Evolutionary conservation across 2,888 invertebrate species (phyloP), one percentile per base, ranked within the genome.

Genomic region (Norana najaformis): DNA sequence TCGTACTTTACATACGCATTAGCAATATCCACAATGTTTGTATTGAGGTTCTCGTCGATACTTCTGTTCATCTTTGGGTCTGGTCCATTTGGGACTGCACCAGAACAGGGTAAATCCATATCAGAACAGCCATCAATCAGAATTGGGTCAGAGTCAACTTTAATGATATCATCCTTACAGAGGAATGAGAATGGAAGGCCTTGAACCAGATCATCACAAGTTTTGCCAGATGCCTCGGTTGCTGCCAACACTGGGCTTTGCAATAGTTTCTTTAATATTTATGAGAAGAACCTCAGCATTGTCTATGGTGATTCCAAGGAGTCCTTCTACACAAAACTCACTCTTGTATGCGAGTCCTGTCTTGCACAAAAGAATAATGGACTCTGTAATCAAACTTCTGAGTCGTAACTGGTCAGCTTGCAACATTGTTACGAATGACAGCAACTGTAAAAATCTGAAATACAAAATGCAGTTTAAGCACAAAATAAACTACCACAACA

Each of bases 231-330:
- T 30, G 53, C 30, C 23, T 89, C 89, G 20, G 34, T 69, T 0
- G 69, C 20, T 6, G n/a, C 13, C 69, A 69, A 8, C 85, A 85
- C 20, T 35, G 85, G 18, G 89, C 47, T 34, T n/a, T 30, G 83
- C 30, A 20, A 92, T 88, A 16, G 90, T 91, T 85, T 92, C 91
- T 39, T 91, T 91, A 89, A 92, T 92, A 89, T 92, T 92, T n/a
- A 92, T 89, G 30, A 92, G 90, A 53, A 92, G 90, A 35, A 92
- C 89, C 37, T 91, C 92, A 82, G 92, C 85, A 30, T 91, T 90
- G 91, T 92, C 92, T 38, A 92, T 88, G 53, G 92, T 92, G 41
- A 92, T 90, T 23, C 92, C 92, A 37, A 92, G 90, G 13, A 92
- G 91, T 13, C 91, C 92, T 83, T 92, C 91, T 23, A 92, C 89